phyloP scores from a whole-genome alignment of 2,888 invertebrate genomes.

The Aporophyla lueneburgensis region DNA sequence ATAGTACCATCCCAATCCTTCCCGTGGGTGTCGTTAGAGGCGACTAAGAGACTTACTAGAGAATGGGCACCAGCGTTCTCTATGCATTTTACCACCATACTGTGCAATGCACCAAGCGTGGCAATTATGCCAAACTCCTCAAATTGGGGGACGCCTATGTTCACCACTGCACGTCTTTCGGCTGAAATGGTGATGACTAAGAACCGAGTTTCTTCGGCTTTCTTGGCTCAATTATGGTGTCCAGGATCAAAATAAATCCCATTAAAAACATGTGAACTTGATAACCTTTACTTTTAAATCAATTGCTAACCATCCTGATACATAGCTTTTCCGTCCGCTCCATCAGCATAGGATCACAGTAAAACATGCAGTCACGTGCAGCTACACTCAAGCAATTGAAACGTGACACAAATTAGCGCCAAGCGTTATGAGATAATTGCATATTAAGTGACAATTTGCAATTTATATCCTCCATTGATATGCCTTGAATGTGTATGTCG shows the following conservation, averaged over 20 bases:
- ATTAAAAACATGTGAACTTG: neutral
- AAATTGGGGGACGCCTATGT: too few species aligned
- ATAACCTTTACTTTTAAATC: neutral
- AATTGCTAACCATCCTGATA: neutral
- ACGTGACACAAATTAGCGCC: constrained; percentile 66
- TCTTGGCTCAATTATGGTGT: neutral
- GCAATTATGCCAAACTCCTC: too few species aligned
- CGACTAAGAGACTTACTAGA: too few species aligned
- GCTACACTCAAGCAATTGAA: constrained; percentile 41
- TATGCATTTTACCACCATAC: too few species aligned
- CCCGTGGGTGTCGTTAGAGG: too few species aligned
- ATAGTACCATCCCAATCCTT: too few species aligned
- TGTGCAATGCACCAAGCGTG: too few species aligned
- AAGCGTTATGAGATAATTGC: constrained; percentile 57
- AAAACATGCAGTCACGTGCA: constrained; percentile 55
- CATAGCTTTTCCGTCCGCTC: neutral
- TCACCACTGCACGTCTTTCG: too few species aligned
- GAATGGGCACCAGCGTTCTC: too few species aligned
- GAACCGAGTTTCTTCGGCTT: neutral
- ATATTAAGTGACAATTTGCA: constrained; percentile 66
- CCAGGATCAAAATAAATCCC: neutral
- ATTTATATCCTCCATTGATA: constrained; percentile 63
- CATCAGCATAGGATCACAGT: constrained; percentile 1
- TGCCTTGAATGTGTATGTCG: constrained; percentile 36
- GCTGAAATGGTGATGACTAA: too few species aligned